Percentiles rank a stretch among this genome's conserved stretches.
Conservation (phyloP, 2,113 vertebrate species). For the Indicator indicator region DNA sequence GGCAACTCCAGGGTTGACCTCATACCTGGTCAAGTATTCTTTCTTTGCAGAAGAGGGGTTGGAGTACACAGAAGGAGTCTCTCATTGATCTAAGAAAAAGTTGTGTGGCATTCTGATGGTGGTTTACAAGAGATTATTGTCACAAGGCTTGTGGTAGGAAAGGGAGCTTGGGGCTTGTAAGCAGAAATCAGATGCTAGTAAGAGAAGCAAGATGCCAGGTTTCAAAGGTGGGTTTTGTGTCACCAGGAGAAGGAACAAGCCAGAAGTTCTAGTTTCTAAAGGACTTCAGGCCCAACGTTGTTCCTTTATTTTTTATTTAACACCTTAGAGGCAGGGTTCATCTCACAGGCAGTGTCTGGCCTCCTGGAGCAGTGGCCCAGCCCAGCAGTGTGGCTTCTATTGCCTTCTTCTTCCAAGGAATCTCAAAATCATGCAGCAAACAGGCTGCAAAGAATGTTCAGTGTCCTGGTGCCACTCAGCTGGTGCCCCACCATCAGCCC, state of each 20-base stretch:
- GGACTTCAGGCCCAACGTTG: not conserved
- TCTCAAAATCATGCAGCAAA: not conserved
- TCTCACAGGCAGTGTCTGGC: not conserved
- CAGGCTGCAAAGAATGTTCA: fast-evolving
- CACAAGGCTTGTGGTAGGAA: not conserved
- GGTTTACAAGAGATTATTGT: not conserved
- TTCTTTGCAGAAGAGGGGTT: not conserved
- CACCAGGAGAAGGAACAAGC: not conserved
- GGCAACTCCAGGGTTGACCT: not conserved
- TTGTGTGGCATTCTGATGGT: not conserved
- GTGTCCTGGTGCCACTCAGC: not conserved
- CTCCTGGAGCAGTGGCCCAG: fast-evolving
- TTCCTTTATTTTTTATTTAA: not conserved
- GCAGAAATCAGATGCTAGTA: not conserved
- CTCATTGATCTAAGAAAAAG: not conserved
- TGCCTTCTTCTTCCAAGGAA: not conserved
- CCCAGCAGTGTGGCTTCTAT: not conserved
- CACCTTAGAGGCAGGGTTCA: not conserved
- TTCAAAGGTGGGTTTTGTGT: not conserved
- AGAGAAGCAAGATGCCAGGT: not conserved
- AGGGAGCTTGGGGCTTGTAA: not conserved
- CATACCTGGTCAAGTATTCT: not conserved
- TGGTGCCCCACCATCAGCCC: not conserved
- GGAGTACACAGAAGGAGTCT: not conserved
- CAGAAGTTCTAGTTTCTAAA: not conserved